Percentiles rank a stretch among this genome's conserved stretches.
phyloP scores from a whole-genome alignment of 2,888 invertebrate species.

The Scrobipalpa costella region DNA sequence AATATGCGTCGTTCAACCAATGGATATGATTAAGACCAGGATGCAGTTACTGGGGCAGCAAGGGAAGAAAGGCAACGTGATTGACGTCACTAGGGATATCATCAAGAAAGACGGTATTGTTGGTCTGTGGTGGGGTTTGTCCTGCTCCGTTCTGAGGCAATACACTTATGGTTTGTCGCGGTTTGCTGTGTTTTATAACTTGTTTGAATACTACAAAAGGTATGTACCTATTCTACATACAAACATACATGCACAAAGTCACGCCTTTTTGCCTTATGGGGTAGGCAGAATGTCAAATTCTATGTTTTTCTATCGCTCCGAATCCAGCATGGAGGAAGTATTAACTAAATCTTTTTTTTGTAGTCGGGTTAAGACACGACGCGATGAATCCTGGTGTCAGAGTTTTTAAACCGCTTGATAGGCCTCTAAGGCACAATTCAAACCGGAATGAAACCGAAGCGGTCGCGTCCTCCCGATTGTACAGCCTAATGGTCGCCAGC shows the following conservation, averaged over 20 bases:
- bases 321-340: no score
- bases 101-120: neutral
- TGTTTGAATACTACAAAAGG: slow-evolving; percentile 6
- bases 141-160: neutral
- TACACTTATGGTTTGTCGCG: neutral
- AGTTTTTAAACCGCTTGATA: no score
- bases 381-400: no score
- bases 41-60: slow-evolving; percentile 48
- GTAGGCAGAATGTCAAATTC: no score
- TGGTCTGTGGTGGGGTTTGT: neutral
- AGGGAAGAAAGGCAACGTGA: neutral
- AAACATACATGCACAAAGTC: no score
- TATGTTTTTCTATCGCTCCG: no score
- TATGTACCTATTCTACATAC: no score
- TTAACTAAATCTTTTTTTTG: neutral
- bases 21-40: slow-evolving; percentile 58
- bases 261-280: no score
- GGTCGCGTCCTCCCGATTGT: no score
- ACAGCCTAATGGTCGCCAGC: no score
- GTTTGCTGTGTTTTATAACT: slow-evolving; percentile 3
- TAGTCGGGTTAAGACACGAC: neutral
- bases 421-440: no score
- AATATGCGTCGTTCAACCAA: slow-evolving; percentile 55
- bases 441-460: no score
- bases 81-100: neutral